Evolutionary conservation across 1,140 invertebrate species (phyloP).

Genomic region (Pachyrhynchus sulphureomaculatus): DNA sequence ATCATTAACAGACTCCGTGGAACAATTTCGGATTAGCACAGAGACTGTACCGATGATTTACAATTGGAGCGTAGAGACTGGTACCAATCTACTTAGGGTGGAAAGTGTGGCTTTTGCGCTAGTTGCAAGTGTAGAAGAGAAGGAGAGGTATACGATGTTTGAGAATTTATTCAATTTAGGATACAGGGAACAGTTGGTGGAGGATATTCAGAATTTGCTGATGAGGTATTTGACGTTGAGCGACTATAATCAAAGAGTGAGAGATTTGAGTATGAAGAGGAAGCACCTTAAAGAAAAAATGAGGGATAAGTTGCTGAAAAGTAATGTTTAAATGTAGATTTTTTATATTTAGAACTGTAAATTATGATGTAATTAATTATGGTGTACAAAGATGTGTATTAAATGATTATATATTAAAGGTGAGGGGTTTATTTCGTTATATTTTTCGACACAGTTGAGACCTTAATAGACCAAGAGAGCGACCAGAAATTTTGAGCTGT

Average conservation of each 20-base stretch:
- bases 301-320: slow-evolving; percentile 4
- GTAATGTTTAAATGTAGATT: background rate
- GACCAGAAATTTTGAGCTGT: too few species aligned
- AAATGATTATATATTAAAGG: too few species aligned
- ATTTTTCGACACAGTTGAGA: too few species aligned
- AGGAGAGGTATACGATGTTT: slow-evolving; percentile 48
- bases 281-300: background rate
- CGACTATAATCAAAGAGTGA: background rate
- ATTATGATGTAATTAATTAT: too few species aligned
- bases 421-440: too few species aligned
- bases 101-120: slow-evolving; percentile 59
- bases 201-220: slow-evolving; percentile 45
- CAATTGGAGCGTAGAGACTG: slow-evolving; percentile 58
- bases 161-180: slow-evolving; percentile 41
- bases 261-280: background rate
- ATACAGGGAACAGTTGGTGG: slow-evolving; percentile 41
- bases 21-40: slow-evolving; percentile 53
- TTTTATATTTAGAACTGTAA: too few species aligned
- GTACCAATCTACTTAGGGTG: slow-evolving; percentile 58
- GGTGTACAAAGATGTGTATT: too few species aligned
- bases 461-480: too few species aligned
- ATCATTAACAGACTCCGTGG: slow-evolving; percentile 56
- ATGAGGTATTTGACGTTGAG: slow-evolving; percentile 27
- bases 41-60: slow-evolving; percentile 57
- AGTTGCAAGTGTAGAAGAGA: slow-evolving; percentile 53